phyloP scores from a whole-genome alignment of 2,888 invertebrate genomes.

The Allophyes oxyacanthae region DNA sequence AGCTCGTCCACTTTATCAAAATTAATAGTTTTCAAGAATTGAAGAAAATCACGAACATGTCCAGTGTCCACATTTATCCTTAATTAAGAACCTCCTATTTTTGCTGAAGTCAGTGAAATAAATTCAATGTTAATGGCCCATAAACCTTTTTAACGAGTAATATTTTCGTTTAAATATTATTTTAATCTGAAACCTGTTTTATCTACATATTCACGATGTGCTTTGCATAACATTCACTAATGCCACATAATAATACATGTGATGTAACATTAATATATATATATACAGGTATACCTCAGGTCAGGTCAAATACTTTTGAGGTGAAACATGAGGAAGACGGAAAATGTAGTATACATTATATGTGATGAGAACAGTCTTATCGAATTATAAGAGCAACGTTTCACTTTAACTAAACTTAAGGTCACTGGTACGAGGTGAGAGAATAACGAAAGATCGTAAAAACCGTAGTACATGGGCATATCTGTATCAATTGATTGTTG shows the following conservation, averaged over 20 bases:
- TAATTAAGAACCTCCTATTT: too few species aligned
- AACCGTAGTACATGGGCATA: background rate
- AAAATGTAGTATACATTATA: too few species aligned
- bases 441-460: background rate
- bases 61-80: too few species aligned
- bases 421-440: too few species aligned
- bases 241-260: conserved; percentile 1
- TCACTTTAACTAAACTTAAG: too few species aligned
- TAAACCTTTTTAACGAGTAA: conserved; percentile 1
- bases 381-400: too few species aligned
- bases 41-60: too few species aligned
- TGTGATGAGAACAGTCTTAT: too few species aligned
- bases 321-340: background rate
- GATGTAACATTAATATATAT: conserved; percentile 2
- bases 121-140: too few species aligned
- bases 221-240: conserved; percentile 25
- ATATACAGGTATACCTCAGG: background rate
- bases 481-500: conserved; percentile 16
- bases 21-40: too few species aligned
- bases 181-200: conserved; percentile 24
- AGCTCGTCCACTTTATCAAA: too few species aligned
- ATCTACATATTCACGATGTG: conserved; percentile 26
- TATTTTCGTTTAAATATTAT: conserved; percentile 16
- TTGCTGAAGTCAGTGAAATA: too few species aligned
- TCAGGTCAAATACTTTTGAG: conserved; percentile 3